Percentiles rank a stretch among this genome's conserved stretches.
These are phyloP conservation scores for Drosophila equinoxialis DNA, from an alignment of 1,140 invertebrate species.

Conservation along the genomic window DNA sequence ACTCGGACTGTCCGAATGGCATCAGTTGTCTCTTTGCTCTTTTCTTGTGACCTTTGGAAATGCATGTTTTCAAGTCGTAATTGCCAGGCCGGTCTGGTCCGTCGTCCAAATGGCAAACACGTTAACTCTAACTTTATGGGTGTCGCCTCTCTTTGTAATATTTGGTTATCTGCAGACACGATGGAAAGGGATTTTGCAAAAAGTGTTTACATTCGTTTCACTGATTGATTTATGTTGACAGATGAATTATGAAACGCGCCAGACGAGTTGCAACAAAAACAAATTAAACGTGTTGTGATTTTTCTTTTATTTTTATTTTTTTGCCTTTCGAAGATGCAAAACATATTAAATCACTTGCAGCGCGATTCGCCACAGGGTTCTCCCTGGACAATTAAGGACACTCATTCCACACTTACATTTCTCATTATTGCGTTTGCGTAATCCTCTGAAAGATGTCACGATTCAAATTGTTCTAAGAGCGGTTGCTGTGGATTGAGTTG, in stretches of 20 bases:
- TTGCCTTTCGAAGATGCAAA: no score
- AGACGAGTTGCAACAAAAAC: neutral
- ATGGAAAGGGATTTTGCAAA: conserved; percentile 1
- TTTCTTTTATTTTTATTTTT: no score
- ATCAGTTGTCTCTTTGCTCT: conserved; percentile 18
- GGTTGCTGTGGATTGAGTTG: conserved; percentile 43
- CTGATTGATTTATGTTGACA: conserved; percentile 61
- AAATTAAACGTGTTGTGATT: no score
- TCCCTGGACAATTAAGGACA: neutral
- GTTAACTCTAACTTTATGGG: conserved; percentile 10
- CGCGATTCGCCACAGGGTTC: neutral
- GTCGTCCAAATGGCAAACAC: conserved; percentile 39
- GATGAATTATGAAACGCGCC: conserved; percentile 4
- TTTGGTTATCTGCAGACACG: neutral
- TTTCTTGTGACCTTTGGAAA: conserved; percentile 38
- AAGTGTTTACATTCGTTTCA: conserved; percentile 12
- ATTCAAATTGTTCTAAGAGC: conserved; percentile 39
- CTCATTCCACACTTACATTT: conserved; percentile 68
- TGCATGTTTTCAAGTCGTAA: conserved; percentile 54
- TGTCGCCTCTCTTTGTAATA: neutral
- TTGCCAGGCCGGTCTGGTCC: conserved; percentile 65
- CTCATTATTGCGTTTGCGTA: conserved; percentile 57
- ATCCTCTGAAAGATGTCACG: conserved; percentile 14
- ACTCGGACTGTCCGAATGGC: no score
- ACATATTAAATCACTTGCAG: no score